Conservation (phyloP, 2,888 invertebrate species). For the Limnephilus auricula region DNA sequence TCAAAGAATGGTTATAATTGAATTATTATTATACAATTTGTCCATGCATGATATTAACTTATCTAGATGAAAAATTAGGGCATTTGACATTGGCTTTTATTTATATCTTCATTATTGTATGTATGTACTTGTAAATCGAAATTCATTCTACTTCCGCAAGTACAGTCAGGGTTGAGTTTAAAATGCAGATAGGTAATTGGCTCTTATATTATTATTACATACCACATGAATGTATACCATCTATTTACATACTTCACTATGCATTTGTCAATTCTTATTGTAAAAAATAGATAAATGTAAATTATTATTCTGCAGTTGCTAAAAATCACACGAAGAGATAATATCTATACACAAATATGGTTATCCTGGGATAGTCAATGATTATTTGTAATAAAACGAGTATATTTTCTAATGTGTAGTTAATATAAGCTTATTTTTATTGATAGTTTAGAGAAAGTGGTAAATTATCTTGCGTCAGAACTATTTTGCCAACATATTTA, state of each 20-base stretch:
- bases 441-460: not conserved
- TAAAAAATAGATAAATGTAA: not conserved
- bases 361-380: not conserved
- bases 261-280: conserved; percentile 16
- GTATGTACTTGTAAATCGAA: not conserved
- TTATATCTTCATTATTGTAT: not conserved
- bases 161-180: not conserved
- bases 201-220: not conserved
- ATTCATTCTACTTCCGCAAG: not conserved
- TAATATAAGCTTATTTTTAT: not conserved
- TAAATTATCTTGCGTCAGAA: not conserved
- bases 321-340: not conserved
- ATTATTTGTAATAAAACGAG: conserved; percentile 7
- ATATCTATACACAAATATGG: not conserved
- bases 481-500: conserved; percentile 2
- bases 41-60: not conserved
- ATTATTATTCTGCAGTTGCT: not conserved
- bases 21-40: not conserved
- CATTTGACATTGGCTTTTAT: not conserved
- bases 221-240: not conserved
- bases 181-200: not conserved
- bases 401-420: not conserved
- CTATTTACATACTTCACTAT: not conserved
- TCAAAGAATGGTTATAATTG: not conserved
- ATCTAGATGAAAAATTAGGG: not conserved